Evolutionary conservation across 2,113 vertebrate species (phyloP).

Genomic region (Calidris pygmaea): DNA sequence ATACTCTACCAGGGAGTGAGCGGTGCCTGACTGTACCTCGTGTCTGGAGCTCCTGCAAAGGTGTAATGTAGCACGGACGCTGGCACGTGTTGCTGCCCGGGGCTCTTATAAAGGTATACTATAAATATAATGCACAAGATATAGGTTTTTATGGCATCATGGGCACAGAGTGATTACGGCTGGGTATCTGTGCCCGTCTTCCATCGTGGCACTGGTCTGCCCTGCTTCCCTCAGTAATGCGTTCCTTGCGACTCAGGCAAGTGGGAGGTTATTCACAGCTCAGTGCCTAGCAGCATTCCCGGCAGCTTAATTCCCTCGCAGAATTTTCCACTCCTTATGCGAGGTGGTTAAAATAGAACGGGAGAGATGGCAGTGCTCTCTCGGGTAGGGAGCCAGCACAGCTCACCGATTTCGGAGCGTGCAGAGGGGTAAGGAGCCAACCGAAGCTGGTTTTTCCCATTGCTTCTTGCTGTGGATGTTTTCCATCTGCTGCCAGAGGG

Average conservation of each 20-base stretch:
- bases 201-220: background rate
- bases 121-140: background rate
- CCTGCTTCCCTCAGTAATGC: background rate
- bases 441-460: background rate
- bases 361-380: background rate
- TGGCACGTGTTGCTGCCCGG: background rate
- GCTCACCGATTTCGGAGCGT: background rate
- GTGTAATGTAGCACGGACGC: background rate
- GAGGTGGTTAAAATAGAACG: slow-evolving; percentile 24
- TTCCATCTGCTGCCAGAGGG: slow-evolving; percentile 24
- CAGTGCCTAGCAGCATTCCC: background rate
- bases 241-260: background rate
- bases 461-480: slow-evolving; percentile 23
- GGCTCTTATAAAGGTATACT: background rate
- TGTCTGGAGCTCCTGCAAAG: background rate
- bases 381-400: background rate
- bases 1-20: background rate
- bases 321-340: slow-evolving; percentile 59
- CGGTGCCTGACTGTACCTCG: background rate
- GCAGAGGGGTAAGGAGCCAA: slow-evolving; percentile 18
- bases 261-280: slow-evolving; percentile 32
- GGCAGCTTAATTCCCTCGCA: background rate
- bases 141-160: background rate
- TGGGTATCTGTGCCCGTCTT: background rate
- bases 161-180: background rate